Conservation (phyloP, 2,888 invertebrate species). For the Agrochola litura region DNA sequence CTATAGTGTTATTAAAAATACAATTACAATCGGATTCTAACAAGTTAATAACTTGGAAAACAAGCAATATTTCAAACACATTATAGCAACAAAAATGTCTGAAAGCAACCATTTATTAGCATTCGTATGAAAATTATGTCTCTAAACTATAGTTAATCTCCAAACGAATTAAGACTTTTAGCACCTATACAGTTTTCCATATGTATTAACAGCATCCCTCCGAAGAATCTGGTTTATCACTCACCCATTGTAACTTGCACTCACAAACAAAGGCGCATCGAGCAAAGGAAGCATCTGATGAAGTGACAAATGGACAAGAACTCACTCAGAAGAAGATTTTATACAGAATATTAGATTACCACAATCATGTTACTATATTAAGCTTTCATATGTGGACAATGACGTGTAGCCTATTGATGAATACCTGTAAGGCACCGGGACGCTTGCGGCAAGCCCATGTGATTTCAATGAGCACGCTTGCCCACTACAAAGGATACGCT, state of each 20-base stretch:
- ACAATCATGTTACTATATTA: constrained; percentile 6
- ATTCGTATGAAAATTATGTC: not conserved
- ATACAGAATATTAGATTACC: constrained; percentile 26
- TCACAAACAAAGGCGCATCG: constrained; percentile 29
- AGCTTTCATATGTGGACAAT: constrained; percentile 33
- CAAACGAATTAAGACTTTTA: not conserved
- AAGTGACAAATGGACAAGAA: constrained; percentile 10
- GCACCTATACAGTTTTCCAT: not conserved
- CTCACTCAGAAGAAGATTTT: constrained; percentile 11
- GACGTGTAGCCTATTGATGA: constrained; percentile 41
- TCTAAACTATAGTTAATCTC: not conserved
- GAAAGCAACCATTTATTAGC: not conserved
- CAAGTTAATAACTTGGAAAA: not conserved
- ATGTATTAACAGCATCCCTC: not conserved
- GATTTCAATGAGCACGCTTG: constrained; percentile 59
- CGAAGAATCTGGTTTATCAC: constrained; percentile 1
- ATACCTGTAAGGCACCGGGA: constrained; percentile 32
- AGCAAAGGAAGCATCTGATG: constrained; percentile 9
- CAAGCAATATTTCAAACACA: not conserved
- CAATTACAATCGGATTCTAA: not conserved
- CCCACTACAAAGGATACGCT: constrained; percentile 54
- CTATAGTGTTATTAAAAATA: not conserved
- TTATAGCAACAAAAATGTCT: not conserved
- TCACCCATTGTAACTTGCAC: constrained; percentile 9
- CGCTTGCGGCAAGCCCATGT: constrained; percentile 46